Evolutionary conservation across 2,113 vertebrate species (phyloP).

Genomic region (Paradoxurus hermaphroditus): DNA sequence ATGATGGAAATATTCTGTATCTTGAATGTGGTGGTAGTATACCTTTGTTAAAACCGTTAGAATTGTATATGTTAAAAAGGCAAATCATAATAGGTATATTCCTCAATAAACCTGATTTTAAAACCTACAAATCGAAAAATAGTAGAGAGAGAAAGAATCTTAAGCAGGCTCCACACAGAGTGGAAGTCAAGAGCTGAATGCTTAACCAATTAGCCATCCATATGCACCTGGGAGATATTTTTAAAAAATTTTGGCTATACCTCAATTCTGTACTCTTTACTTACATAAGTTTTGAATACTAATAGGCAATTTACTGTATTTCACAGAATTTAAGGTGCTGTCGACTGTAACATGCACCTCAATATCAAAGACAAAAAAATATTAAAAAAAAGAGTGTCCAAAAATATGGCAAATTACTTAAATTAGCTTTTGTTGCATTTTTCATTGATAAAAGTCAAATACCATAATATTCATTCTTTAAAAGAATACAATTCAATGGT

Average conservation of each 20-base stretch:
- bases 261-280: not conserved
- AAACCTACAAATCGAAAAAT: not conserved
- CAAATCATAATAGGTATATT: not conserved
- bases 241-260: not conserved
- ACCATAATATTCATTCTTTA: not conserved
- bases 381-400: not conserved
- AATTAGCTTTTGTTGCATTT: not conserved
- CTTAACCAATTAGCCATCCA: too few relatives aligned
- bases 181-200: too few relatives aligned
- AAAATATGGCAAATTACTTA: not conserved
- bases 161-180: too few relatives aligned
- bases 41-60: not conserved
- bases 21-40: not conserved
- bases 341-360: not conserved
- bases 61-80: not conserved
- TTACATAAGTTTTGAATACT: not conserved
- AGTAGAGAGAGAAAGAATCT: too few relatives aligned
- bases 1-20: not conserved
- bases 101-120: not conserved
- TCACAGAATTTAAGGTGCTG: not conserved
- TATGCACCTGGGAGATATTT: too few relatives aligned
- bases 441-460: not conserved
- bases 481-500: not conserved
- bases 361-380: not conserved
- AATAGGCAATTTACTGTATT: not conserved